phyloP scores from a whole-genome alignment of 2,797 vertebrate species.

The Mus caroli region DNA sequence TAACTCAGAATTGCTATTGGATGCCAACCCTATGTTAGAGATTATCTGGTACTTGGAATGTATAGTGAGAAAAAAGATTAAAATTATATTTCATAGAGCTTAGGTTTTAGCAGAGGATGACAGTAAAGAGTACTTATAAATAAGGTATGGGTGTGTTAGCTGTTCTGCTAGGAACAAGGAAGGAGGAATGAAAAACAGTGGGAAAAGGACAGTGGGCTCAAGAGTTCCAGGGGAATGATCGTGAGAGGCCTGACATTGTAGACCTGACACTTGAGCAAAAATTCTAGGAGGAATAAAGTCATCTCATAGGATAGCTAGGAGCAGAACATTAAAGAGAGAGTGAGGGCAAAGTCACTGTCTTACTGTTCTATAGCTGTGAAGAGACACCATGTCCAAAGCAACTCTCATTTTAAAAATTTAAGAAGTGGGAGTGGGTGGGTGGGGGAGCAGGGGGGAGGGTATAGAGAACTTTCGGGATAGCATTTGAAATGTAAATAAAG shows the following conservation, averaged over 20 bases:
- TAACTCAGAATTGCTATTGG: not conserved
- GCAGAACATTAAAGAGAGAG: not conserved
- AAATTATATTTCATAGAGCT: conserved; percentile 43
- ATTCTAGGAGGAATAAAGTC: not conserved
- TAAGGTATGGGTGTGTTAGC: not conserved
- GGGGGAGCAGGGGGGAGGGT: too few relatives aligned
- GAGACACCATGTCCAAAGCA: not conserved
- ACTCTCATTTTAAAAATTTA: not conserved
- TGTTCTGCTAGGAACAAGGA: not conserved
- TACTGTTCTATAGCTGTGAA: not conserved
- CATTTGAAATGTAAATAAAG: too few relatives aligned
- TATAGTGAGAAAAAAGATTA: not conserved
- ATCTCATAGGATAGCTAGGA: not conserved
- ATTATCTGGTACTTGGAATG: not conserved
- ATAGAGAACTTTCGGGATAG: too few relatives aligned
- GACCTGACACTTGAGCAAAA: not conserved
- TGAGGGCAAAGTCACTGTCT: not conserved
- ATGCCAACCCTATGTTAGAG: not conserved
- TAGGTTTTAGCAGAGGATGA: conserved; percentile 1
- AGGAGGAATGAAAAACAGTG: not conserved
- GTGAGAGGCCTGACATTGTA: not conserved
- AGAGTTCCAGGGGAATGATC: not conserved
- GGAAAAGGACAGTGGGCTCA: not conserved
- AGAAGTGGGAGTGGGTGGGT: not conserved
- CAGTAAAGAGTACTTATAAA: not conserved